These are phyloP conservation scores for Atta colombica DNA, from an alignment of 1,140 invertebrate genomes.

Conservation along the genomic window DNA sequence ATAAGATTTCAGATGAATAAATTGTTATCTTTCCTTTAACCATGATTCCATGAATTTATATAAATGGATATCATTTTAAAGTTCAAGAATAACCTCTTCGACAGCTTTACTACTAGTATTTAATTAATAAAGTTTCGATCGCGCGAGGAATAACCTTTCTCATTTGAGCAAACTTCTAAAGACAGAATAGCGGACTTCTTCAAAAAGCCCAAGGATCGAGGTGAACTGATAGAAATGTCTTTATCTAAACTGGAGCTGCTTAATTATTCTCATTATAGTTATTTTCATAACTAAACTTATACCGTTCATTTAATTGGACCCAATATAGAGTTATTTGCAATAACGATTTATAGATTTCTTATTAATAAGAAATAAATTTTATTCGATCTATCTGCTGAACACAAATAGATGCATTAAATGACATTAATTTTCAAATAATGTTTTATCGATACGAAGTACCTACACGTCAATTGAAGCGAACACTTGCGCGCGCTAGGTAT, in stretches of 20 bases:
- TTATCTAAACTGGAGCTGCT: conserved; percentile 28
- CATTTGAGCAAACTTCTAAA: conserved; percentile 49
- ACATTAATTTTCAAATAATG: conserved; percentile 30
- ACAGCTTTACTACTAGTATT: conserved; percentile 44
- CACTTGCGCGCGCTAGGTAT: conserved; percentile 2
- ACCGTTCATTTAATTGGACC: conserved; percentile 9
- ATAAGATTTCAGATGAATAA: background rate
- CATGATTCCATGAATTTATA: conserved; percentile 12
- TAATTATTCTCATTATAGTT: conserved; percentile 53
- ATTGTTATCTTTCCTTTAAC: conserved; percentile 8
- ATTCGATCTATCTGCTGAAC: background rate
- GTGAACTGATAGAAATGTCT: conserved; percentile 42
- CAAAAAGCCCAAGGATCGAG: conserved; percentile 15
- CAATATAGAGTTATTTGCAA: background rate
- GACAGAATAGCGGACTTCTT: conserved; percentile 37
- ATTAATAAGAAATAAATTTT: background rate
- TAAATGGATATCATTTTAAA: conserved; percentile 42
- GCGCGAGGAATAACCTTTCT: conserved; percentile 35
- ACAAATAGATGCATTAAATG: conserved; percentile 21
- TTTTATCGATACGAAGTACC: background rate
- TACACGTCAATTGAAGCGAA: background rate
- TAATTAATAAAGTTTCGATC: conserved; percentile 63
- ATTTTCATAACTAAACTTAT: conserved; percentile 33
- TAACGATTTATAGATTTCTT: background rate
- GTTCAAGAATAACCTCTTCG: conserved; percentile 44